Evolutionary conservation across 2,113 vertebrate species (phyloP).

Genomic region (Rhodinocichla rosea): DNA sequence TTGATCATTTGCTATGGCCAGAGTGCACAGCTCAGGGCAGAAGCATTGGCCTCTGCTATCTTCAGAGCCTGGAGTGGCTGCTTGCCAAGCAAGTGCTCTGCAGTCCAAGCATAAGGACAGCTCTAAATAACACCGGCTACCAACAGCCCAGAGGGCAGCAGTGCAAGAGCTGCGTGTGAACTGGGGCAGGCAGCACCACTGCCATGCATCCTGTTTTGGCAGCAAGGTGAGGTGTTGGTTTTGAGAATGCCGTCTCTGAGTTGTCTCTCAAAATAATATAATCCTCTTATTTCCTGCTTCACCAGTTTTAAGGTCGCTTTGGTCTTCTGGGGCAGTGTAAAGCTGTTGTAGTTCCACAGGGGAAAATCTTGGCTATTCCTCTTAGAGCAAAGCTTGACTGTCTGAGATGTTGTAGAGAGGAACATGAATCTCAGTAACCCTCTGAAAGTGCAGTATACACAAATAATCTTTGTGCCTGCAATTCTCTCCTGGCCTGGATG

Average conservation of each 20-base stretch:
- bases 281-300: conserved; percentile 46
- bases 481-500: conserved; percentile 32
- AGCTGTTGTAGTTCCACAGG: neutral
- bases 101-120: neutral
- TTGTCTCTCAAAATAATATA: neutral
- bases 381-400: conserved; percentile 9
- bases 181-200: neutral
- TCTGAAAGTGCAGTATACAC: conserved; percentile 14
- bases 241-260: neutral
- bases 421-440: conserved; percentile 10
- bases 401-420: conserved; percentile 5
- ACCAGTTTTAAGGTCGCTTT: neutral
- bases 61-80: conserved; percentile 28
- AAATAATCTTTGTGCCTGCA: conserved; percentile 13
- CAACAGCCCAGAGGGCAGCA: conserved; percentile 21
- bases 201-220: neutral
- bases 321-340: conserved; percentile 5
- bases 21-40: neutral
- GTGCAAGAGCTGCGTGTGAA: neutral
- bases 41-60: neutral
- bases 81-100: conserved; percentile 20
- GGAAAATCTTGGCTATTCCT: conserved; percentile 12
- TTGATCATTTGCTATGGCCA: neutral
- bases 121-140: conserved; percentile 39
- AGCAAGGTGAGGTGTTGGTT: neutral